Evolutionary conservation across 1,140 invertebrate species (phyloP).

Genomic region (Drosophila carrolli): DNA sequence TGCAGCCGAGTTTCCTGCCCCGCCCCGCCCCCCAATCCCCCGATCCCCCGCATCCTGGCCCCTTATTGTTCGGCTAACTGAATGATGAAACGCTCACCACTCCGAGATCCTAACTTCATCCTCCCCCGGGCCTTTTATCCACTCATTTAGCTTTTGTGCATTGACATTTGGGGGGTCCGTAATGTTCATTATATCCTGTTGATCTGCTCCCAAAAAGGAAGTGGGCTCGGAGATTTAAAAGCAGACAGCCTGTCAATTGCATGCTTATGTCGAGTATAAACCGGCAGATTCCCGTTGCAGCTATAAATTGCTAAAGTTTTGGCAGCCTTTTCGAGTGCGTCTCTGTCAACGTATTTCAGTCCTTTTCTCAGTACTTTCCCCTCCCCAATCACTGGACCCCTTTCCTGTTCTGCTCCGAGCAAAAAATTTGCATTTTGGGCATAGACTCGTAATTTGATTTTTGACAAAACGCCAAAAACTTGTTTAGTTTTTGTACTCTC

Average conservation of each 20-base stretch:
- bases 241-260: slow-evolving; percentile 59
- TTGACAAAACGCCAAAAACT: slow-evolving; percentile 52
- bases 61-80: slow-evolving; percentile 76
- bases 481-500: slow-evolving; percentile 46
- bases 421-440: slow-evolving; percentile 50
- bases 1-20: slow-evolving; percentile 75
- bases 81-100: slow-evolving; percentile 50
- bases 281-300: slow-evolving; percentile 31
- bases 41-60: slow-evolving; percentile 45
- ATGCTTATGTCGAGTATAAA: slow-evolving; percentile 32
- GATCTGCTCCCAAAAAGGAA: slow-evolving; percentile 68
- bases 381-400: slow-evolving; percentile 2
- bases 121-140: slow-evolving; percentile 61
- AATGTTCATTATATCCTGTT: slow-evolving; percentile 82
- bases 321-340: slow-evolving; percentile 40
- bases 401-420: background rate
- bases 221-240: slow-evolving; percentile 49
- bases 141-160: slow-evolving; percentile 70
- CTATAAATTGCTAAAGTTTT: slow-evolving; percentile 62
- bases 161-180: slow-evolving; percentile 61
- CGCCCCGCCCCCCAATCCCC: no score
- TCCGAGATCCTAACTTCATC: slow-evolving; percentile 1
- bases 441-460: slow-evolving; percentile 59
- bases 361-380: background rate
- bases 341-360: slow-evolving; percentile 15